phyloP scores from a whole-genome alignment of 2,888 invertebrate genomes.

The Bembecia ichneumoniformis region DNA sequence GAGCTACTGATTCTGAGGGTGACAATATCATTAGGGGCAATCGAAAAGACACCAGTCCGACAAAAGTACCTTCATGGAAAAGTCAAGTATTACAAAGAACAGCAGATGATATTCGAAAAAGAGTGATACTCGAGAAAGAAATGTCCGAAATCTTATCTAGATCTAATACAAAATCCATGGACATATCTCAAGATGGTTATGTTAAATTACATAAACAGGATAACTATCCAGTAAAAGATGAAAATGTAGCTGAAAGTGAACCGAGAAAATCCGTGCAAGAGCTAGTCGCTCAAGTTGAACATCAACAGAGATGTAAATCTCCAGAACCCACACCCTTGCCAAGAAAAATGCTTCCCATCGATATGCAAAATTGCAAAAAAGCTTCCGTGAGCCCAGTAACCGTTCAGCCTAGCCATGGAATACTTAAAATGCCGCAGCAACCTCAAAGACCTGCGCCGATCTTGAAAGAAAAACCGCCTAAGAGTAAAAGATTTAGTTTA shows the following conservation, averaged over 20 bases:
- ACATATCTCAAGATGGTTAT: slow-evolving; percentile 67
- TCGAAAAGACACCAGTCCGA: slow-evolving; percentile 20
- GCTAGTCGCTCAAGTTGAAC: slow-evolving; percentile 75
- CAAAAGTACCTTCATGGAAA: slow-evolving; percentile 44
- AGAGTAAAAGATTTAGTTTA: slow-evolving; percentile 62
- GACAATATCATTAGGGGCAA: slow-evolving; percentile 20
- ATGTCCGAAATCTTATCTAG: slow-evolving; percentile 42
- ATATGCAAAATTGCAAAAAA: slow-evolving; percentile 16
- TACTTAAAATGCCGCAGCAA: slow-evolving; percentile 60
- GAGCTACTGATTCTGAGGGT: slow-evolving; percentile 36
- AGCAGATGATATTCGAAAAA: slow-evolving; percentile 56
- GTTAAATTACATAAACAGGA: slow-evolving; percentile 56
- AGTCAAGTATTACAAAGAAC: slow-evolving; percentile 64
- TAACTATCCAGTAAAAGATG: slow-evolving; percentile 25
- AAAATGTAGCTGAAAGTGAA: slow-evolving; percentile 35
- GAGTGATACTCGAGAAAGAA: slow-evolving; percentile 52
- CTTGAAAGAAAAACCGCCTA: slow-evolving; percentile 61
- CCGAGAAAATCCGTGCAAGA: slow-evolving; percentile 75
- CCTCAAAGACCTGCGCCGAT: slow-evolving; percentile 60
- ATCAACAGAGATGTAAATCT: slow-evolving; percentile 50
- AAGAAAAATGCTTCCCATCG: slow-evolving; percentile 45
- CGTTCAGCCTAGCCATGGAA: slow-evolving; percentile 34
- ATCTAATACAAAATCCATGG: slow-evolving; percentile 43
- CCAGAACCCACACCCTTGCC: slow-evolving; percentile 47
- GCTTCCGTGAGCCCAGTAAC: slow-evolving; percentile 20